Base-by-base conservation (phyloP, 1,140 invertebrate genomes). In the Atta colombica region DNA sequence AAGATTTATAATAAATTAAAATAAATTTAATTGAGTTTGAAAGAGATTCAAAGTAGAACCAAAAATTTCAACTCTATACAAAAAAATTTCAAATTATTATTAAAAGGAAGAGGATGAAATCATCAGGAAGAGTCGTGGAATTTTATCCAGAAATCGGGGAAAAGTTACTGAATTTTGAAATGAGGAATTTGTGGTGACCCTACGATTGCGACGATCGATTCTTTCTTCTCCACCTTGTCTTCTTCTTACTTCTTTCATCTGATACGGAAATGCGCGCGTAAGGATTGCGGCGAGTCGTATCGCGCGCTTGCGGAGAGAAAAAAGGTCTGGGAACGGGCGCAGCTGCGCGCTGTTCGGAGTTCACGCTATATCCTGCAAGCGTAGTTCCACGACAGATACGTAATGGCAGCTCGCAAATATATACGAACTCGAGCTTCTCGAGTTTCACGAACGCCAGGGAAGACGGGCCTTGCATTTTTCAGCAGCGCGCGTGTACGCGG, bases 331-430 rank as follows among this genome's bases (percentile, higher is more conserved):
- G 92, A 93, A 92, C 87, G 74, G 77, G 75, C 65, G 89, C 92
- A 93, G 89, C 92, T 93, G 88, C 72, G 74, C 81, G 63, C 35
- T 3, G 75, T 72, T 60, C 66, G 72, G 61, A 63, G 66, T 74
- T 85, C 91, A 90, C 90, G 90, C 88, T 90, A 91, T 85, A 85
- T 65, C 90, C 87, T 89, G 88, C 87, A 88, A 86, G 60, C 69
- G 85, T 74, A 80, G 86, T 60, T 74, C 72, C 87, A 49, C 86
- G 87, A 71, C 77, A 68, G 81, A 90, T 90, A 89, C 85, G 88
- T 93, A 93, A 91, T 91, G 88, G 85, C 80, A 90, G 84, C 82
- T 61, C 85, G 89, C 91, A 90, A 91, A 87, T 91, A 88, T 55
- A 78, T 55, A 78, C 87, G 77, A 65, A 88, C 85, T 90, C 78